Conservation (phyloP, 2,797 vertebrate genomes). For the Peromyscus melanophrys region DNA sequence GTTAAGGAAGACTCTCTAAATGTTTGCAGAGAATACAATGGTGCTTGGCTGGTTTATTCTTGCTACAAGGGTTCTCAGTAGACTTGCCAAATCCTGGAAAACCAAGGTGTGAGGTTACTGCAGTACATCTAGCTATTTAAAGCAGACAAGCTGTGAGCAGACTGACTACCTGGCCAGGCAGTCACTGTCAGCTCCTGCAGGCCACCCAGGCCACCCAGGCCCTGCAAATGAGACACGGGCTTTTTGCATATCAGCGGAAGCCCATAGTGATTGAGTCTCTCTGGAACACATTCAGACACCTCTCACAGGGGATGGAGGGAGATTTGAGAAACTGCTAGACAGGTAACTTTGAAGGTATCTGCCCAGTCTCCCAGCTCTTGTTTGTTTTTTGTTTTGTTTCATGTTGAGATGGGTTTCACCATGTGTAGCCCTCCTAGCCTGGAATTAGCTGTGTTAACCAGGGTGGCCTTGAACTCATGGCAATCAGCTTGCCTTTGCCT, state of each 20-base stretch:
- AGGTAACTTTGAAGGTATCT: too few relatives aligned
- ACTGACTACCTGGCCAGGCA: background rate
- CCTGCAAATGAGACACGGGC: background rate
- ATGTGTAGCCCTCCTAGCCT: background rate
- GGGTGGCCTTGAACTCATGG: background rate
- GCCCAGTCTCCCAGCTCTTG: too few relatives aligned
- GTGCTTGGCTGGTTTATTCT: background rate
- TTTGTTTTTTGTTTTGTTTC: background rate
- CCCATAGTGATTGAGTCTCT: background rate
- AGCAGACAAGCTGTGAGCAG: background rate
- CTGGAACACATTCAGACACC: slow-evolving; percentile 7
- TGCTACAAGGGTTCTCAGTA: slow-evolving; percentile 30
- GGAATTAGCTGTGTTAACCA: too few relatives aligned
- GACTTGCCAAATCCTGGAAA: slow-evolving; percentile 44
- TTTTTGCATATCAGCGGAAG: background rate
- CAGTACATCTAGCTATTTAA: background rate
- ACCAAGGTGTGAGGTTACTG: slow-evolving; percentile 31
- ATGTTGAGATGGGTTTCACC: background rate
- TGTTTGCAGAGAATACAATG: slow-evolving; percentile 65
- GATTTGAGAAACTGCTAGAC: background rate
- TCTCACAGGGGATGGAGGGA: background rate
- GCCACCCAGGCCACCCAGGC: background rate
- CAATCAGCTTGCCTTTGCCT: background rate
- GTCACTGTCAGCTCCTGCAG: background rate
- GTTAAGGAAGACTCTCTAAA: slow-evolving; percentile 56